A percentile compares a stretch with the other conserved stretches of the same genome.
These are phyloP conservation scores for Ceramica pisi DNA, from an alignment of 2,888 invertebrate species.

Conservation along the genomic window DNA sequence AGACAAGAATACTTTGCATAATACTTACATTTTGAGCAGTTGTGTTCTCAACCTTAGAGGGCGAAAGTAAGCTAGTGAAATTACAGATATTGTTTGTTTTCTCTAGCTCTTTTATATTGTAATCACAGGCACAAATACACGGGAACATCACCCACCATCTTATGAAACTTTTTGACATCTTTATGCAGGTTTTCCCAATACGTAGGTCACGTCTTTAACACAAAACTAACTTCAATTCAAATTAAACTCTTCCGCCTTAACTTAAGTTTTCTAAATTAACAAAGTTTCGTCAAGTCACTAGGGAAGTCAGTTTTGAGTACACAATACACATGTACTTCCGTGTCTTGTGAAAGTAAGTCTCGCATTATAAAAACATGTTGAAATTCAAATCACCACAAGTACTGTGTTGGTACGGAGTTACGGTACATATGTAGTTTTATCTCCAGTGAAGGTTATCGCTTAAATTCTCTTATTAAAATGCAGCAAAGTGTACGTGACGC, in stretches of 20 bases:
- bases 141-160: background rate
- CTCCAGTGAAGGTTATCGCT: conserved; percentile 24
- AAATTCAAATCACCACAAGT: conserved; percentile 6
- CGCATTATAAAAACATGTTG: conserved; percentile 1
- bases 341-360: conserved; percentile 1
- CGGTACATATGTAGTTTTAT: conserved; percentile 20
- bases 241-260: conserved; percentile 30
- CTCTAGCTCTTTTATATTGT: background rate
- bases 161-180: conserved; percentile 1
- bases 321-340: conserved; percentile 15
- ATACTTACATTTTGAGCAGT: conserved; percentile 12
- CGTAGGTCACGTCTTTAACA: conserved; percentile 15
- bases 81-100: background rate
- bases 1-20: conserved; percentile 23
- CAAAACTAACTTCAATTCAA: conserved; percentile 42
- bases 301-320: conserved; percentile 28
- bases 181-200: conserved; percentile 9
- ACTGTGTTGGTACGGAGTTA: background rate
- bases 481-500: conserved; percentile 39
- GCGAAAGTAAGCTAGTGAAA: background rate
- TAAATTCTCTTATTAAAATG: conserved; percentile 53
- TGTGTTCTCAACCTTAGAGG: background rate
- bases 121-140: background rate
- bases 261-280: conserved; percentile 39
- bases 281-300: conserved; percentile 45